Conservation (phyloP, 2,888 invertebrate species). For the Synanthedon formicaeformis region DNA sequence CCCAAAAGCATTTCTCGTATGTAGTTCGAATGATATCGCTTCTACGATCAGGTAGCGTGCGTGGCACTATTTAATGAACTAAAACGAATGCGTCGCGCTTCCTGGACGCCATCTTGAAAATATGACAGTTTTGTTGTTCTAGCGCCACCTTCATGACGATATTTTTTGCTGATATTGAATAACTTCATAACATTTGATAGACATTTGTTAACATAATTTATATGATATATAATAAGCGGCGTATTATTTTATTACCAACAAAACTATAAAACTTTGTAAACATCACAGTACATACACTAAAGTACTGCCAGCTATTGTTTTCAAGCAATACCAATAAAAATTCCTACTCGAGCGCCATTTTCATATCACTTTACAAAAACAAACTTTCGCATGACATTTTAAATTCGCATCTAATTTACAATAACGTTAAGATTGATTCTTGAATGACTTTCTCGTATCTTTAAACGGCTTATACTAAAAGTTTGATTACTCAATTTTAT, state of each 20-base stretch:
- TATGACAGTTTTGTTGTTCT: constrained; percentile 18
- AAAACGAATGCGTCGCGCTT: constrained; percentile 32
- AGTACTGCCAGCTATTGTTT: constrained; percentile 14
- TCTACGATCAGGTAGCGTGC: constrained; percentile 21
- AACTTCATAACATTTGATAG: not conserved
- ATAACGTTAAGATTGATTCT: not conserved
- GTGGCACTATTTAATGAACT: constrained; percentile 22
- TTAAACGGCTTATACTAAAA: not conserved
- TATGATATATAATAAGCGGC: too few species aligned
- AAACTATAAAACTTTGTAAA: too few species aligned
- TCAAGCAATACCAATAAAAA: constrained; percentile 18
- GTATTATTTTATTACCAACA: too few species aligned
- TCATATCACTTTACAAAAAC: constrained; percentile 8
- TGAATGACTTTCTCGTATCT: not conserved
- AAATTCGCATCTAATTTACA: not conserved
- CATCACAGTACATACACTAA: too few species aligned
- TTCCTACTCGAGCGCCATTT: constrained; percentile 16
- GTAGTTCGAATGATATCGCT: constrained; percentile 17
- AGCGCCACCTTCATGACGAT: constrained; percentile 11
- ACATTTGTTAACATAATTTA: too few species aligned
- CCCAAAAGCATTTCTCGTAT: constrained; percentile 11
- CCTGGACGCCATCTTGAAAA: constrained; percentile 39
- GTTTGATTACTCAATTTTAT: not conserved
- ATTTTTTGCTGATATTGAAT: constrained; percentile 9
- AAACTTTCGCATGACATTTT: not conserved